phyloP scores from a whole-genome alignment of 2,888 invertebrate species.

The Bruchidius siliquastri region DNA sequence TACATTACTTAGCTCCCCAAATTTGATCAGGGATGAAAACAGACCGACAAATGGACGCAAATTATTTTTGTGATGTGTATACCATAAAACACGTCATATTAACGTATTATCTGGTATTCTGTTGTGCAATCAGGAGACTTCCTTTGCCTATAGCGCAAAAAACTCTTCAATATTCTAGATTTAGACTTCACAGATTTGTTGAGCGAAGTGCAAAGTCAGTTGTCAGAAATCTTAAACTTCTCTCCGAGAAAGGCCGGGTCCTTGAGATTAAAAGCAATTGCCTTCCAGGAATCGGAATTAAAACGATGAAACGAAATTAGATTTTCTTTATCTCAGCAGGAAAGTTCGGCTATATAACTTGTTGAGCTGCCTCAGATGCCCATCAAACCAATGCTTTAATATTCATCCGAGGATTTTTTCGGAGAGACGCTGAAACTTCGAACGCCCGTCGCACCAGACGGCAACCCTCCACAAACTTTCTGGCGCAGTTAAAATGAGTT shows the following conservation, averaged over 20 bases:
- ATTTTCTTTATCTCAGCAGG: not conserved
- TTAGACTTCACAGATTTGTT: too few relatives aligned
- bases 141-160: too few relatives aligned
- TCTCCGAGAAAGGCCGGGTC: not conserved
- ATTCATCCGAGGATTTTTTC: constrained; percentile 20
- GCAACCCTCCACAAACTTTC: constrained; percentile 14
- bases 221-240: not conserved
- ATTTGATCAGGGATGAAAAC: too few relatives aligned
- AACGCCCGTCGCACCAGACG: not conserved
- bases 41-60: too few relatives aligned
- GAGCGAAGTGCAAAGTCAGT: not conserved
- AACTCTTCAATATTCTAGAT: too few relatives aligned
- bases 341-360: constrained; percentile 10
- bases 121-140: too few relatives aligned
- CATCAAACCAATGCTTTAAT: constrained; percentile 21
- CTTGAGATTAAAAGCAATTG: not conserved
- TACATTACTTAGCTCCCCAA: too few relatives aligned
- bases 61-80: too few relatives aligned
- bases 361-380: constrained; percentile 20
- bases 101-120: too few relatives aligned
- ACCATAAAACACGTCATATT: too few relatives aligned
- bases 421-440: constrained; percentile 1
- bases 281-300: not conserved
- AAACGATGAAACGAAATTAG: not conserved
- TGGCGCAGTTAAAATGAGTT: constrained; percentile 29